Evolutionary conservation across 2,797 vertebrate genomes (phyloP).

Genomic region (Sphenodon punctatus): DNA sequence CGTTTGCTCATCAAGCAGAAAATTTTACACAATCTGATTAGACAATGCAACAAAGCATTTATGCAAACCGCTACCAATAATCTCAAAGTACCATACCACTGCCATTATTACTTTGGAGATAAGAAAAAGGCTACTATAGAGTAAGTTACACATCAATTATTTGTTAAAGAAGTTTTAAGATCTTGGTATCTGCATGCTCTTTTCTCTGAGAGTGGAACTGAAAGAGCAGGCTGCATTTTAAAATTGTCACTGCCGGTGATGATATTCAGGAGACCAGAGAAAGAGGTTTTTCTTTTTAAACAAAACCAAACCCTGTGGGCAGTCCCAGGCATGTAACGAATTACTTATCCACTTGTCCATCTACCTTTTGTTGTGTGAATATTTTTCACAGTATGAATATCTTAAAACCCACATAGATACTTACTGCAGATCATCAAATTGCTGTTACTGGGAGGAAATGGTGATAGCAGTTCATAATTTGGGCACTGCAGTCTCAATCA

Average conservation of each 20-base stretch:
- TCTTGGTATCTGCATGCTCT: neutral
- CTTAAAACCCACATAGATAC: slow-evolving; percentile 26
- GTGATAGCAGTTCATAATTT: slow-evolving; percentile 27
- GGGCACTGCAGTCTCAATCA: neutral
- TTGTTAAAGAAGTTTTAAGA: slow-evolving; percentile 22
- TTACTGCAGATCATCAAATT: slow-evolving; percentile 45
- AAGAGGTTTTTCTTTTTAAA: slow-evolving; percentile 44
- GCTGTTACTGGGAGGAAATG: neutral
- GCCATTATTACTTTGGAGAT: slow-evolving; percentile 5
- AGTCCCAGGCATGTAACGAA: slow-evolving; percentile 49
- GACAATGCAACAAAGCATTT: neutral
- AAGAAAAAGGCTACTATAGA: neutral
- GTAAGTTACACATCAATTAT: slow-evolving; percentile 6
- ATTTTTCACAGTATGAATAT: slow-evolving; percentile 61
- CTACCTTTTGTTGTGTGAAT: slow-evolving; percentile 56
- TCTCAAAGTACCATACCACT: neutral
- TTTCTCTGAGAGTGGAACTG: neutral
- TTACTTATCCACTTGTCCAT: slow-evolving; percentile 47
- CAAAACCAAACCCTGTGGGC: slow-evolving; percentile 54
- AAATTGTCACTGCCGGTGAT: slow-evolving; percentile 16
- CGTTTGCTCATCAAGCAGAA: neutral
- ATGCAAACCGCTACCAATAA: neutral
- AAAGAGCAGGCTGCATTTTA: slow-evolving; percentile 36
- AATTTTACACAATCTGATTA: neutral
- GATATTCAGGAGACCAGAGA: slow-evolving; percentile 44